Base-by-base conservation (phyloP, 2,113 vertebrate species). In the Lates calcarifer region DNA sequence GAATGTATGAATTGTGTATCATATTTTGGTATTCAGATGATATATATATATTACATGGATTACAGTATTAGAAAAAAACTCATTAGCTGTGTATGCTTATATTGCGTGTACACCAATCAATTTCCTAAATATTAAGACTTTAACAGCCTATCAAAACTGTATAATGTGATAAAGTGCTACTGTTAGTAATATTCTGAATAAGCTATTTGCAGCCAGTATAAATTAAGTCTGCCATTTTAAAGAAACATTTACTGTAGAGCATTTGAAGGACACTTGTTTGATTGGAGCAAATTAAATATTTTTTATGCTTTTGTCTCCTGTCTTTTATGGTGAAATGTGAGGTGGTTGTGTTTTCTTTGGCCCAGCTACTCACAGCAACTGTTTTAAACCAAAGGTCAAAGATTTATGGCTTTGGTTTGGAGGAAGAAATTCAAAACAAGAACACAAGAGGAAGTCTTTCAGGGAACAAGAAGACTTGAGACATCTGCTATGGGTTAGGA, bases 201-300 rank as follows among this genome's bases (percentile, higher is more conserved):
- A 86, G 69, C 62, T 89, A 75, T 55, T 28, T 70, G 61, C 65
- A 77, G 73, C 45, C 66, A 45, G 14, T 66, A 67, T 83, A 56
- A 70, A 65, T 49, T 28, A 76, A 58, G 61, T 77, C 63, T 83
- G 79, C 56, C 31, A 43, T 83, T 89, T 85, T 47, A 28, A 89
- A 81, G 47, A 51, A 63, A 57, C 74, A 84, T 41, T 73, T 63
- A 33, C 72, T 76, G 74, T 87, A 84, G 80, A 81, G 24, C 26
- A 68, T 83, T 78, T 82, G 45, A 80, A 62, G 33, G 45, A 61
- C 51, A 84, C 58, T 51, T 77, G 72, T 88, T 80, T 82, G 35
- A 83, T 60, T 77, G 78, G 72, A 90, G 77, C 92, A 83, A 87
- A 94, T 81, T 79, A 81, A 84, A 83, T 84, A 75, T 89, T 90